A percentile compares a stretch with the other conserved stretches of the same genome.
Evolutionary conservation across 2,797 vertebrate genomes (phyloP).

Genomic region (Amblyraja radiata): DNA sequence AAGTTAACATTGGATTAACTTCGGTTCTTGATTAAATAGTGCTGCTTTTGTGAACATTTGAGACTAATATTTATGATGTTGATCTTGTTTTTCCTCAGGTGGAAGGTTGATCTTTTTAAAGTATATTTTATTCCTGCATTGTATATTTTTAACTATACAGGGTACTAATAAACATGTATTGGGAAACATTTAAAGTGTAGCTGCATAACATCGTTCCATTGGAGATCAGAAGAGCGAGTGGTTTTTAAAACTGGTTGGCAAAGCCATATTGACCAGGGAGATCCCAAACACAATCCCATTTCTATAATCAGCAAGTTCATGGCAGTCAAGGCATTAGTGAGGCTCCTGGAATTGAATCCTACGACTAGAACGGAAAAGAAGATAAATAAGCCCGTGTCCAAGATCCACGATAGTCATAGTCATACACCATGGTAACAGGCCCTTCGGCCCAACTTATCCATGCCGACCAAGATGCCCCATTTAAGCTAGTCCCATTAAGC

Average conservation of each 20-base stretch:
- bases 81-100: not conserved
- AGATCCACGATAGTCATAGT: not conserved
- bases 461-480: no score
- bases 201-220: not conserved
- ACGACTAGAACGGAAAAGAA: not conserved
- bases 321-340: not conserved
- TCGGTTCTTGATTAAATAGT: not conserved
- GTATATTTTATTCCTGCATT: not conserved
- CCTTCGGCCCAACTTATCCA: no score
- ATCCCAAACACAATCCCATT: not conserved
- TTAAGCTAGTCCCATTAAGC: no score
- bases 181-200: not conserved
- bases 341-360: not conserved
- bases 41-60: not conserved
- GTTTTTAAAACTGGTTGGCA: not conserved
- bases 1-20: not conserved
- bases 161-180: not conserved
- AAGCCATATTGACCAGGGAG: not conserved
- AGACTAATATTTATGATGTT: not conserved
- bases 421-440: no score
- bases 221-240: not conserved
- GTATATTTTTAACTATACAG: not conserved
- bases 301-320: not conserved
- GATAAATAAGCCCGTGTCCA: not conserved
- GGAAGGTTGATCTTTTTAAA: not conserved